Conservation (phyloP, 2,797 vertebrate genomes). For the Sphenopsis melanotis region DNA sequence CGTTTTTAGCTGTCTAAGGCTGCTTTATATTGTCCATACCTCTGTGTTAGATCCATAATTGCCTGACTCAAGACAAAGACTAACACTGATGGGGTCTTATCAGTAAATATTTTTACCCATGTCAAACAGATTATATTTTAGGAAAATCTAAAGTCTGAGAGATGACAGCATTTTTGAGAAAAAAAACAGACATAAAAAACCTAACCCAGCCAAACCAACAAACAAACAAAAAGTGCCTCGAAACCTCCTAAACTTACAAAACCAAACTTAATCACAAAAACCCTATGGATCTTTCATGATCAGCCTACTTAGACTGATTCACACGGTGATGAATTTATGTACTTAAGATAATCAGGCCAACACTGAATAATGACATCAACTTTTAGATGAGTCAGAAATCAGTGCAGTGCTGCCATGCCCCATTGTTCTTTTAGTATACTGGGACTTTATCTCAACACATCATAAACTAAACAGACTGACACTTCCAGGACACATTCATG, state of each 20-base stretch:
- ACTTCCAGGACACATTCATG: not conserved
- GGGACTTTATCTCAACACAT: not conserved
- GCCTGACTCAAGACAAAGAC: not conserved
- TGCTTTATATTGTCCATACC: not conserved
- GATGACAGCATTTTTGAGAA: not conserved
- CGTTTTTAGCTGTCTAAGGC: not conserved
- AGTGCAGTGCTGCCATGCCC: not conserved
- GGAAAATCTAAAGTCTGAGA: not conserved
- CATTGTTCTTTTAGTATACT: not conserved
- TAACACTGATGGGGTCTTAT: not conserved
- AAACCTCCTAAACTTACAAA: not conserved
- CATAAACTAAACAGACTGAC: constrained; percentile 16
- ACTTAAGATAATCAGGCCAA: not conserved
- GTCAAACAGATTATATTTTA: not conserved
- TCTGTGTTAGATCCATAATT: not conserved
- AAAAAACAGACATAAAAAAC: too few species aligned
- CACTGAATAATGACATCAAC: not conserved
- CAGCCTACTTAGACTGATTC: not conserved
- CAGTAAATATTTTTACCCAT: not conserved
- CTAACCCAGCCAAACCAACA: not conserved
- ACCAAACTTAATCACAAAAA: not conserved
- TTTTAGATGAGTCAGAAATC: constrained; percentile 16
- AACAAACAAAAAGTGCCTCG: fast-evolving
- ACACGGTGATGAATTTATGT: not conserved
- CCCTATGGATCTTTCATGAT: not conserved